Conservation (phyloP, 2,888 invertebrate species). For the Hydrotaea cyrtoneurina region DNA sequence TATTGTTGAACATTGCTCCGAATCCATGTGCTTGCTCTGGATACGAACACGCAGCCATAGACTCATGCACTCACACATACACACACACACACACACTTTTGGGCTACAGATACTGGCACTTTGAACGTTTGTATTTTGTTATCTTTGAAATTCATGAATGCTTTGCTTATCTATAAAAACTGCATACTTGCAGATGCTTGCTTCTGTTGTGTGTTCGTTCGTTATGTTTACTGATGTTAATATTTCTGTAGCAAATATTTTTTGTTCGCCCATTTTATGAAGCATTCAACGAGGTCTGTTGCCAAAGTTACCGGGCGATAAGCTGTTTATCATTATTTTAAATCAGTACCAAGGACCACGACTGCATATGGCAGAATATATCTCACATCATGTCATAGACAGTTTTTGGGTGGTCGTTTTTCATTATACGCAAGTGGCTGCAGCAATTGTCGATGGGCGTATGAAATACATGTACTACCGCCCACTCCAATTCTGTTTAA, state of each 20-base stretch:
- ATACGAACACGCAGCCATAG: not conserved
- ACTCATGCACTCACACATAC: not conserved
- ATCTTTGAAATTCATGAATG: slow-evolving; percentile 79
- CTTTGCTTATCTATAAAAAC: slow-evolving; percentile 76
- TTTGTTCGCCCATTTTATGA: not conserved
- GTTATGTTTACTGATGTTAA: slow-evolving; percentile 36
- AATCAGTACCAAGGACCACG: not conserved
- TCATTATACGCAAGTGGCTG: no score
- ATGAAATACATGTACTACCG: no score
- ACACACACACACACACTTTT: not conserved
- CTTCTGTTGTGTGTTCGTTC: slow-evolving; percentile 1
- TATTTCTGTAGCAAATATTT: slow-evolving; percentile 29
- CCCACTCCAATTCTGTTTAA: no score
- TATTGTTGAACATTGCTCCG: not conserved
- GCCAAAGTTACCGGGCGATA: not conserved
- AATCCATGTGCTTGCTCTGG: not conserved
- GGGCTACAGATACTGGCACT: not conserved
- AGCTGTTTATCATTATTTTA: not conserved
- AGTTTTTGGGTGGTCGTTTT: no score
- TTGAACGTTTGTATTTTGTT: slow-evolving; percentile 66
- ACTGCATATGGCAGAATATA: no score
- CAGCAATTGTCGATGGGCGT: no score
- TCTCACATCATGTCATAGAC: no score
- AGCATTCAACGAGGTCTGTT: not conserved
- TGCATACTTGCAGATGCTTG: slow-evolving; percentile 77